Evolutionary conservation across 2,797 vertebrate species (phyloP).

Genomic region (Babyrousa celebensis): DNA sequence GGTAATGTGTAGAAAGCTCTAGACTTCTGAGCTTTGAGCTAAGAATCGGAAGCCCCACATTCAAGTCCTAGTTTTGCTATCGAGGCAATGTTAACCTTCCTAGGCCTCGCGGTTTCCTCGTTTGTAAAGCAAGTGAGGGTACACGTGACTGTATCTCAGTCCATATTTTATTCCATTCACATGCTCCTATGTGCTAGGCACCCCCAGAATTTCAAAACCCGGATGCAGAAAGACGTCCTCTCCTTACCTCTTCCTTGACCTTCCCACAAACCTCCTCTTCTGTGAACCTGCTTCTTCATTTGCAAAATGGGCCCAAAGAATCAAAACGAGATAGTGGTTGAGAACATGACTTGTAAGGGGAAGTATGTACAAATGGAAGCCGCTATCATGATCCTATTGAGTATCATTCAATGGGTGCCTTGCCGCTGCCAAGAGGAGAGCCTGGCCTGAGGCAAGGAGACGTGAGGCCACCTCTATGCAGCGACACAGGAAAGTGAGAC

Average conservation of each 20-base stretch:
- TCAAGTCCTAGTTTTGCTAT: slow-evolving; percentile 8
- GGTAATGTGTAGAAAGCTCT: neutral
- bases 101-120: neutral
- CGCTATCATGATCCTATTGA: accelerated
- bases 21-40: neutral
- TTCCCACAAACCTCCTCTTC: neutral
- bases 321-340: neutral
- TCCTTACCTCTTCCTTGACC: neutral
- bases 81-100: neutral
- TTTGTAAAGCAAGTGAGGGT: neutral
- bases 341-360: neutral
- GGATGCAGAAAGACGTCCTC: neutral
- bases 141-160: neutral
- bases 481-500: neutral
- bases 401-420: neutral
- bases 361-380: neutral
- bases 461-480: neutral
- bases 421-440: neutral
- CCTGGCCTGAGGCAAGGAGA: neutral
- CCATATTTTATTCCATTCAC: neutral
- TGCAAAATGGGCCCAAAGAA: neutral
- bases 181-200: no score
- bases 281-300: neutral
- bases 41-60: slow-evolving; percentile 19
- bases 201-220: neutral